phyloP scores from a whole-genome alignment of 2,888 invertebrate species.

The Harpalus rubripes region DNA sequence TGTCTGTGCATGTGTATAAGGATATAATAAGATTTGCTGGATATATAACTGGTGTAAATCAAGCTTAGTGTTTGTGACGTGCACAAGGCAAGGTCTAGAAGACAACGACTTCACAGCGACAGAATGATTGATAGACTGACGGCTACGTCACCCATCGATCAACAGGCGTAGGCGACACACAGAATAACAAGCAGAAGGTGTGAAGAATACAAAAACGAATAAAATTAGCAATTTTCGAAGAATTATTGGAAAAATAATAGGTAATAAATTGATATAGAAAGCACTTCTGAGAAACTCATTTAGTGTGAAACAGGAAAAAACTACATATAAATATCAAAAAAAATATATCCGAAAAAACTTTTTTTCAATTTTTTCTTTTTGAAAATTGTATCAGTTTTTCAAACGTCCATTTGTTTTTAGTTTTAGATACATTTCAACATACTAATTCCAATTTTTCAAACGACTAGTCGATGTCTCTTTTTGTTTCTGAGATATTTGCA shows the following conservation, averaged over 20 bases:
- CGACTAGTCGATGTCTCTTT: too few species aligned
- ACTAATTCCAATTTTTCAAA: too few species aligned
- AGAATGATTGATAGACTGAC: constrained; percentile 62
- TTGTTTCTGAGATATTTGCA: too few species aligned
- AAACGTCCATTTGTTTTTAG: too few species aligned
- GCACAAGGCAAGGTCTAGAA: constrained; percentile 23
- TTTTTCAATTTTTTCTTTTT: too few species aligned
- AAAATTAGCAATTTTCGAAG: neutral
- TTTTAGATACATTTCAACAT: too few species aligned
- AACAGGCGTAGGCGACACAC: constrained; percentile 28
- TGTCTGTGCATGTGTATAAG: neutral
- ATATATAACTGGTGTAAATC: constrained; percentile 45
- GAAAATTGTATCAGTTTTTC: too few species aligned
- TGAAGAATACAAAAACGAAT: neutral
- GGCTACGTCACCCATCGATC: constrained; percentile 52
- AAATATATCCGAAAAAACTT: too few species aligned
- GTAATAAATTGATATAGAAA: too few species aligned
- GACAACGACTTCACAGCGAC: constrained; percentile 49
- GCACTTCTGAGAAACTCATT: too few species aligned
- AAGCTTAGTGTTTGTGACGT: constrained; percentile 12
- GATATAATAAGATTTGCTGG: constrained; percentile 20
- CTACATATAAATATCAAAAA: too few species aligned
- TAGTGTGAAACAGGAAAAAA: too few species aligned
- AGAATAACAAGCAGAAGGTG: constrained; percentile 14
- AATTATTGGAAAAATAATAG: neutral